A percentile compares a stretch with the other conserved stretches of the same genome.
These are phyloP conservation scores for Protophormia terraenovae DNA, from an alignment of 2,888 invertebrate genomes.

Conservation along the genomic window DNA sequence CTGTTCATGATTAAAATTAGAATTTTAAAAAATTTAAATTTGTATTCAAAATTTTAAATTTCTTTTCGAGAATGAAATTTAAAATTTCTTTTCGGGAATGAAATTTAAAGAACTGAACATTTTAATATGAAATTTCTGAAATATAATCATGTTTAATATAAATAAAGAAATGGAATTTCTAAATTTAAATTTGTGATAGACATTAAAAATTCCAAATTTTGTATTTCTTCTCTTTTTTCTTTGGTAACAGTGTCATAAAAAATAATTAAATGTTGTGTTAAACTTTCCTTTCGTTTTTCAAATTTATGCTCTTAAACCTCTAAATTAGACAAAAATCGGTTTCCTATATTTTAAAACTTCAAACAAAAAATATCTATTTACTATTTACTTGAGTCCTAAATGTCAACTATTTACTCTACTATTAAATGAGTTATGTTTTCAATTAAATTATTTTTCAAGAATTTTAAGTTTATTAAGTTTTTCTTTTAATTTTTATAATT, in stretches of 20 bases:
- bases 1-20: too few species aligned
- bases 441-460: not conserved
- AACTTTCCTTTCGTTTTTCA: slow-evolving; percentile 20
- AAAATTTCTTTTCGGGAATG: too few species aligned
- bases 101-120: too few species aligned
- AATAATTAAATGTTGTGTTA: slow-evolving; percentile 36
- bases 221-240: not conserved
- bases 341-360: slow-evolving; percentile 73
- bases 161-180: too few species aligned
- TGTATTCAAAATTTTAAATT: too few species aligned
- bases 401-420: slow-evolving; percentile 47
- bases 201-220: too few species aligned
- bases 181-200: too few species aligned
- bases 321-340: slow-evolving; percentile 76
- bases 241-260: slow-evolving; percentile 45
- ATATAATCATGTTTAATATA: too few species aligned
- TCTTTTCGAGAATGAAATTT: too few species aligned
- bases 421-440: slow-evolving; percentile 16
- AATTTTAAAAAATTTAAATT: too few species aligned
- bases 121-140: too few species aligned
- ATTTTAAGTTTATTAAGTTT: slow-evolving; percentile 3
- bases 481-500: slow-evolving; percentile 32
- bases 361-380: slow-evolving; percentile 21
- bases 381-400: slow-evolving; percentile 51
- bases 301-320: slow-evolving; percentile 38